Evolutionary conservation across 1,140 invertebrate genomes (phyloP).

Genomic region (Geopemphigus sp.): DNA sequence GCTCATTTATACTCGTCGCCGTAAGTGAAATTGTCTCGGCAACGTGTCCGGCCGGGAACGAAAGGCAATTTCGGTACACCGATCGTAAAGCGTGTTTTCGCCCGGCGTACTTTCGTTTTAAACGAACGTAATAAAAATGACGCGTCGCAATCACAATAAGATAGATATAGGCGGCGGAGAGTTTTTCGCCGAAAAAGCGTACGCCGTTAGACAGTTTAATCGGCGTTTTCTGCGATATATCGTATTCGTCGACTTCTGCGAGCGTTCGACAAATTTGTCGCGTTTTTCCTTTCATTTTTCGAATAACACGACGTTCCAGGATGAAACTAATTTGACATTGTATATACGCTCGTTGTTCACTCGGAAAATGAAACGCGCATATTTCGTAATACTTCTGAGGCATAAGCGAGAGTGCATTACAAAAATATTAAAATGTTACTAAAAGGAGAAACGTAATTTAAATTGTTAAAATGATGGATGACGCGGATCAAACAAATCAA

Average conservation of each 20-base stretch:
- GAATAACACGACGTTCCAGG: not conserved
- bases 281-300: not conserved
- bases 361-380: not conserved
- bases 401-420: not conserved
- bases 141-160: too few relatives aligned
- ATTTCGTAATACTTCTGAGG: not conserved
- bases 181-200: too few relatives aligned
- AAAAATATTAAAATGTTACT: not conserved
- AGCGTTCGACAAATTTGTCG: not conserved
- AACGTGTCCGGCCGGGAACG: too few relatives aligned
- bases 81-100: too few relatives aligned
- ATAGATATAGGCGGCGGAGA: too few relatives aligned
- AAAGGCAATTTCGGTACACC: too few relatives aligned
- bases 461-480: not conserved
- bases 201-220: too few relatives aligned
- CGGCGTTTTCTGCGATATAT: too few relatives aligned
- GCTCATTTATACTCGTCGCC: too few relatives aligned
- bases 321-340: conserved; percentile 12
- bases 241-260: not conserved
- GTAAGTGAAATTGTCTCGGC: too few relatives aligned
- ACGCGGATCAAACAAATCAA: not conserved
- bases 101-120: too few relatives aligned
- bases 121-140: too few relatives aligned
- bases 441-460: not conserved
- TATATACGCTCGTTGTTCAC: not conserved